Evolutionary conservation across 2,797 vertebrate genomes (phyloP).

Genomic region (Potorous gilbertii): DNA sequence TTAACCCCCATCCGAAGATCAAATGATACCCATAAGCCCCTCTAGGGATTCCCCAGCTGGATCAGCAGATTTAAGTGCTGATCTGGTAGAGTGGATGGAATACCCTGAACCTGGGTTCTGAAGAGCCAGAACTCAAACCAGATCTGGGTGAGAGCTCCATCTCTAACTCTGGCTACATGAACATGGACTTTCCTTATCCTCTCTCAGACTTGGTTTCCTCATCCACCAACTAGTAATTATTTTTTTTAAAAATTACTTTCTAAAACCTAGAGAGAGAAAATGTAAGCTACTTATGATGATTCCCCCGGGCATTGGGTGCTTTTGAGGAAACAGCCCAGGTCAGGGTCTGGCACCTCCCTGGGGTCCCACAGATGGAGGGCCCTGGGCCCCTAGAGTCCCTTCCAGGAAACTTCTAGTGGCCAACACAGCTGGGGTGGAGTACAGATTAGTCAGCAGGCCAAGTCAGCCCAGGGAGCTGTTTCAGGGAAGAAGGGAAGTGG

Average conservation of each 20-base stretch:
- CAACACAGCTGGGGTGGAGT: neutral
- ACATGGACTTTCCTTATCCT: neutral
- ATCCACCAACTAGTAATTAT: neutral
- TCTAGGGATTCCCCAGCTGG: neutral
- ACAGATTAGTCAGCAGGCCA: conserved; percentile 8
- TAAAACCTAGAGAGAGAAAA: neutral
- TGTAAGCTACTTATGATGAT: neutral
- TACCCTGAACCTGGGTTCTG: neutral
- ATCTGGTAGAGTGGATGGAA: neutral
- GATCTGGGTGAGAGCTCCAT: neutral
- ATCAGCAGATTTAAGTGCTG: neutral
- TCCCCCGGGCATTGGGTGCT: neutral
- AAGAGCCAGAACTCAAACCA: neutral
- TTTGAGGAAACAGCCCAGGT: neutral
- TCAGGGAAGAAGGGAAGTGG: conserved; percentile 18
- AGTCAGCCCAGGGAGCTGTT: neutral
- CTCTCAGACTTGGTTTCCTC: neutral
- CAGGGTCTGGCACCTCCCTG: neutral
- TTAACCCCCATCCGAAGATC: neutral
- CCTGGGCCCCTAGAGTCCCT: neutral
- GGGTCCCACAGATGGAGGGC: neutral
- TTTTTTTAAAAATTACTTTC: neutral
- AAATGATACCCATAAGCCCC: neutral
- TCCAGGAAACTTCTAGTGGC: neutral
- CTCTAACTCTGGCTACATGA: neutral